A percentile compares a stretch with the other conserved stretches of the same genome.
These are phyloP conservation scores for Bos taurus DNA, from an alignment of 2,113 vertebrate species.

Conservation along the genomic window ARS-UCD2.0 NC_037334.1:107159001-107159500, in stretches of 20 bases:
- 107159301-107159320: not conserved
- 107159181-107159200: not conserved
- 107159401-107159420: conserved; percentile 9
- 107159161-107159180: not conserved
- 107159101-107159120: not conserved
- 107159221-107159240: not conserved
- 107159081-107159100: not conserved
- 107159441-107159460: not conserved
- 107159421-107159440: conserved; percentile 23
- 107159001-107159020: not conserved
- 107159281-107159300: not conserved
- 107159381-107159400: not conserved
- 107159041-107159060: not conserved
- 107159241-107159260: conserved; percentile 6
- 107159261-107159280: not conserved
- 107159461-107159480: not conserved
- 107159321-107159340: not conserved
- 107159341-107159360: not conserved
- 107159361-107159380: not conserved
- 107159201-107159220: not conserved
- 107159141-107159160: not conserved
- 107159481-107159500: not conserved
- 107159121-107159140: not conserved
- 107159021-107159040: conserved; percentile 29
- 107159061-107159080: not conserved